These are phyloP conservation scores for Isichthys henryi DNA, from an alignment of 2,113 vertebrate species.

Conservation along the genomic window DNA sequence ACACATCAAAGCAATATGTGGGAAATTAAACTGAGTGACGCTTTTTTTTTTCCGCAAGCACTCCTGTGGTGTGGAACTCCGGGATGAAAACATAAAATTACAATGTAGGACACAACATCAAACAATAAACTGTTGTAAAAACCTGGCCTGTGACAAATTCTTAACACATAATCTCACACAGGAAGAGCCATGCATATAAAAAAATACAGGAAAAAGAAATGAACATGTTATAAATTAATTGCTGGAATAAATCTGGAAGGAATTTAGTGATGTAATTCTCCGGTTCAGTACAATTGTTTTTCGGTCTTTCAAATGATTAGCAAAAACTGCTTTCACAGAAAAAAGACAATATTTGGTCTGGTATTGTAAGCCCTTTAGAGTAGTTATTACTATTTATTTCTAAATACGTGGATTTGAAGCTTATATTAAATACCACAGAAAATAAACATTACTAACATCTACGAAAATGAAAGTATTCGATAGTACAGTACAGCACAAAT, in stretches of 20 bases:
- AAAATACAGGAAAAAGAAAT: background rate
- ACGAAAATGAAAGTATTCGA: background rate
- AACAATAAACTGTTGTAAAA: conserved; percentile 42
- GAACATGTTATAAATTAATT: background rate
- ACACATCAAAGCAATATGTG: conserved; percentile 49
- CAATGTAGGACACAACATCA: conserved; percentile 34
- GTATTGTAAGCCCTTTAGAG: background rate
- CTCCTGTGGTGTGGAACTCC: conserved; percentile 44
- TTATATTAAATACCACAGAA: background rate
- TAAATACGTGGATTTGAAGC: background rate
- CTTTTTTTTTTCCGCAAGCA: conserved; percentile 20
- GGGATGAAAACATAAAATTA: conserved; percentile 40
- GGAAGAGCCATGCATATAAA: conserved; percentile 2
- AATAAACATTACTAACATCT: background rate
- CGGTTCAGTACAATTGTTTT: background rate
- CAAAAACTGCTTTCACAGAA: background rate
- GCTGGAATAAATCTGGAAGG: background rate
- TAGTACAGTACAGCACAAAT: background rate
- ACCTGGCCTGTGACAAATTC: conserved; percentile 28
- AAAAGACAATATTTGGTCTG: background rate
- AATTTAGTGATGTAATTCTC: conserved; percentile 7
- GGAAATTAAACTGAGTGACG: conserved; percentile 40
- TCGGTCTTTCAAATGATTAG: background rate
- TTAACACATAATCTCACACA: conserved; percentile 21
- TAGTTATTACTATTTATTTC: background rate